phyloP scores from a whole-genome alignment of 1,140 invertebrate genomes.

The Drosophila punjabiensis region DNA sequence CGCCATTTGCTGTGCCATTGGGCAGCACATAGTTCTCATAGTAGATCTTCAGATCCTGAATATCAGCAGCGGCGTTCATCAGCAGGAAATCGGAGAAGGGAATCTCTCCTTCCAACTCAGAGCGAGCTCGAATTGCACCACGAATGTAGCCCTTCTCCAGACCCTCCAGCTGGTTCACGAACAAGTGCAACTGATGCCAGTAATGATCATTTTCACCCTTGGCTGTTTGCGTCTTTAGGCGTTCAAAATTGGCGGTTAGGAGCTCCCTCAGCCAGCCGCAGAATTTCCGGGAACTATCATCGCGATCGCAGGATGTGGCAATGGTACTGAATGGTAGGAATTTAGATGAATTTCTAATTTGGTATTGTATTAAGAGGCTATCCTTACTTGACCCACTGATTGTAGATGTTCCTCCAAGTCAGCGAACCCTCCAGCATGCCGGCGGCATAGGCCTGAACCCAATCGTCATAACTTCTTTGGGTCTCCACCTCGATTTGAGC shows the following conservation, averaged over 20 bases:
- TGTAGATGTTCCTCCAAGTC: constrained; percentile 92
- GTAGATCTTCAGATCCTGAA: constrained; percentile 88
- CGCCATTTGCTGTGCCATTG: constrained; percentile 40
- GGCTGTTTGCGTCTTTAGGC: constrained; percentile 89
- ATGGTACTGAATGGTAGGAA: constrained; percentile 86
- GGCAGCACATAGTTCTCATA: constrained; percentile 79
- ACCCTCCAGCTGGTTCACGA: constrained; percentile 90
- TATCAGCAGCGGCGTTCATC: constrained; percentile 91
- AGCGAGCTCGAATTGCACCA: constrained; percentile 88
- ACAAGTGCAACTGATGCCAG: constrained; percentile 89
- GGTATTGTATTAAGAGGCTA: too few relatives aligned
- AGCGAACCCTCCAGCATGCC: constrained; percentile 94
- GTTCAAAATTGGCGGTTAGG: constrained; percentile 87
- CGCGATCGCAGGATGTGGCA: constrained; percentile 89
- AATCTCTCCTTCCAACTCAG: constrained; percentile 87
- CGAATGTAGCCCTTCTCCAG: constrained; percentile 89
- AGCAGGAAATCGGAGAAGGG: constrained; percentile 89
- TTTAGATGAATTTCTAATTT: background rate
- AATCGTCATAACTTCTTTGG: constrained; percentile 89
- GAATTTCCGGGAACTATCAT: constrained; percentile 85
- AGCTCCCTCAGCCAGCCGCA: constrained; percentile 79
- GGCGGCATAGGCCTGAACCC: constrained; percentile 94
- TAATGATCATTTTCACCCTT: constrained; percentile 88
- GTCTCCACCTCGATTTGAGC: constrained; percentile 92
- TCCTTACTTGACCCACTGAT: constrained; percentile 89